These are phyloP conservation scores for Aphelenchoides fujianensis DNA, from an alignment of 1,140 invertebrate species.

Conservation along the genomic window DNA sequence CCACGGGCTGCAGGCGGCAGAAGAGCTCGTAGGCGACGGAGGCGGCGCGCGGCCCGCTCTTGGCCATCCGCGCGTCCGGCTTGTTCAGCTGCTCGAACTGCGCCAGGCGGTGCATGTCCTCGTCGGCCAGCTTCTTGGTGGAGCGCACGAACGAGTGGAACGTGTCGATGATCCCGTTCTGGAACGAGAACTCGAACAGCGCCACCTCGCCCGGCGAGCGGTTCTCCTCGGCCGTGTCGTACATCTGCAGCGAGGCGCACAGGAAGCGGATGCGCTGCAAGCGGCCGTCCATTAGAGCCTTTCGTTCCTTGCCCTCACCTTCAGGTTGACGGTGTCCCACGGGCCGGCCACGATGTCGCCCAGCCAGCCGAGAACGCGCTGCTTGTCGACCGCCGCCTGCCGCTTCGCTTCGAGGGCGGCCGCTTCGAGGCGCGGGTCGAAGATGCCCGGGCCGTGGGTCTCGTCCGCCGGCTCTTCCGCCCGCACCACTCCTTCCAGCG, in stretches of 20 bases:
- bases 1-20: background rate
- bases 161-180: conserved; percentile 6
- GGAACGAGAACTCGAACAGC: background rate
- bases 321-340: background rate
- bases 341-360: background rate
- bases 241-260: conserved; percentile 8
- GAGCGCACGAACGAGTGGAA: background rate
- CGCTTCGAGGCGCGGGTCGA: background rate
- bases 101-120: conserved; percentile 8
- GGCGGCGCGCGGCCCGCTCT: background rate
- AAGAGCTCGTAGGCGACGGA: conserved; percentile 5
- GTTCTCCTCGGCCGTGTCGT: background rate
- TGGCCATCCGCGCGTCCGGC: background rate
- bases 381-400: background rate
- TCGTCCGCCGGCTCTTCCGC: background rate
- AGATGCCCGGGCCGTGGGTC: background rate
- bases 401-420: background rate
- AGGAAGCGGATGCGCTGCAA: conserved; percentile 11
- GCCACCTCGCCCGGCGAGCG: conserved; percentile 1
- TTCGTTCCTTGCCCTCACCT: background rate
- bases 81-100: background rate
- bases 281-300: background rate
- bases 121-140: background rate
- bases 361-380: background rate
- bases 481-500: background rate